Evolutionary conservation across 1,140 invertebrate genomes (phyloP).

Genomic region (Cotesia typhae): DNA sequence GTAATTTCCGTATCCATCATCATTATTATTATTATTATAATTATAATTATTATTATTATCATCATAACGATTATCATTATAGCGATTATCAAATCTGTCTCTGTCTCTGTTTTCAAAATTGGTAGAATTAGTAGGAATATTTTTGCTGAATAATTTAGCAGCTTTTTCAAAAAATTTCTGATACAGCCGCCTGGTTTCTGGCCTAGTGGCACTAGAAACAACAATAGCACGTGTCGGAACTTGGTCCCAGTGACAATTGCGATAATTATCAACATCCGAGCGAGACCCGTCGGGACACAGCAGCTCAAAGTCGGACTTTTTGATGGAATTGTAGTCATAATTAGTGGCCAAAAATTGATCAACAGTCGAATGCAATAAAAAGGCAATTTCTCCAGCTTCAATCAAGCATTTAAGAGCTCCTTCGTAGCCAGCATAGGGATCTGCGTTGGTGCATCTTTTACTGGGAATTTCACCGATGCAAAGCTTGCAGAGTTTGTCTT

Average conservation of each 20-base stretch:
- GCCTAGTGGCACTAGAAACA: conserved; percentile 79
- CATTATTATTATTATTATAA: conserved; percentile 45
- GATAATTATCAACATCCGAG: conserved; percentile 75
- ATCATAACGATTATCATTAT: conserved; percentile 46
- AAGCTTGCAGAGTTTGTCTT: conserved; percentile 81
- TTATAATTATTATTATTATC: conserved; percentile 39
- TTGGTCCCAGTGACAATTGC: conserved; percentile 85
- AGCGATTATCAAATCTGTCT: conserved; percentile 41
- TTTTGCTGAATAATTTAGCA: conserved; percentile 61
- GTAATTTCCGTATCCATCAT: conserved; percentile 17
- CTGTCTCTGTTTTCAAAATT: conserved; percentile 23
- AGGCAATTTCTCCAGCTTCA: conserved; percentile 90
- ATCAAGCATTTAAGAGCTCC: conserved; percentile 90
- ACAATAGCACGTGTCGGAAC: conserved; percentile 89
- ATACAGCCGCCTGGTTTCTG: conserved; percentile 68
- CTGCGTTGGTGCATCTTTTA: conserved; percentile 82
- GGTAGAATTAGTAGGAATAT: conserved; percentile 28
- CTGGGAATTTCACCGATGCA: conserved; percentile 83
- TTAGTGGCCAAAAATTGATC: conserved; percentile 72
- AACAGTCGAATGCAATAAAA: conserved; percentile 88
- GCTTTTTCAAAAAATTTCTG: conserved; percentile 70
- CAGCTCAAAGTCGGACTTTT: conserved; percentile 81
- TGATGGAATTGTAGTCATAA: conserved; percentile 68
- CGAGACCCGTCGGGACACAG: conserved; percentile 86
- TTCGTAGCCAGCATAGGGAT: conserved; percentile 90